These are phyloP conservation scores for Lasioglossum calceatum DNA, from an alignment of 2,888 invertebrate genomes.

Conservation along the genomic window DNA sequence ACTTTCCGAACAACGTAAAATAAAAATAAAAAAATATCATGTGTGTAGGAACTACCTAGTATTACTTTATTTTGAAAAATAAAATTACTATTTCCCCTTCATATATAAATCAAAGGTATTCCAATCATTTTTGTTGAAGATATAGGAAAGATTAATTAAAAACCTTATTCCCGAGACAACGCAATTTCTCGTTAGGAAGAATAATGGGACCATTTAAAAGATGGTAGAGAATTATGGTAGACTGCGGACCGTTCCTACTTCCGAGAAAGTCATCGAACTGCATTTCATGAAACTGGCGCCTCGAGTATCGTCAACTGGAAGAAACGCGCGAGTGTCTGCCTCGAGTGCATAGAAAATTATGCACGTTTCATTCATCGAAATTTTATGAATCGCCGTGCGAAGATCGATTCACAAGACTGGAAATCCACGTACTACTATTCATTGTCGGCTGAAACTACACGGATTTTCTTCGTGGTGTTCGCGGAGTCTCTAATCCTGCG, in stretches of 20 bases:
- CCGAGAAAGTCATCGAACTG: background rate
- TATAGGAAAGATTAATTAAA: too few relatives aligned
- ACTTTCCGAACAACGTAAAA: too few relatives aligned
- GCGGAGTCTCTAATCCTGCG: background rate
- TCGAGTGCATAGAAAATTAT: background rate
- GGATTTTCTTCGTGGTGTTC: background rate
- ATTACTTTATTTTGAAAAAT: too few relatives aligned
- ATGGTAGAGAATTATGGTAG: background rate
- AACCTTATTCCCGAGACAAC: too few relatives aligned
- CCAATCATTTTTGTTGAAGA: too few relatives aligned
- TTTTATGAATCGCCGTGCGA: background rate
- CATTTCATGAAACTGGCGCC: background rate
- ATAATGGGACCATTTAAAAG: too few relatives aligned
- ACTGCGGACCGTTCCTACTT: background rate
- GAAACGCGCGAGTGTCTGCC: background rate
- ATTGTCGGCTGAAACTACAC: background rate
- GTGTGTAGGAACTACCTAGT: too few relatives aligned
- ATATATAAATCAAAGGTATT: too few relatives aligned
- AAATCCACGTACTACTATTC: background rate
- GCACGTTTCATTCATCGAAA: background rate
- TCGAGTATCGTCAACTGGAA: background rate
- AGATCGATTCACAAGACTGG: background rate
- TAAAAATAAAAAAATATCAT: too few relatives aligned
- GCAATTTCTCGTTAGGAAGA: too few relatives aligned
- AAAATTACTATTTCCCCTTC: too few relatives aligned